Base-by-base conservation (phyloP, 2,113 vertebrate genomes). In the Nycticebus coucang region DNA sequence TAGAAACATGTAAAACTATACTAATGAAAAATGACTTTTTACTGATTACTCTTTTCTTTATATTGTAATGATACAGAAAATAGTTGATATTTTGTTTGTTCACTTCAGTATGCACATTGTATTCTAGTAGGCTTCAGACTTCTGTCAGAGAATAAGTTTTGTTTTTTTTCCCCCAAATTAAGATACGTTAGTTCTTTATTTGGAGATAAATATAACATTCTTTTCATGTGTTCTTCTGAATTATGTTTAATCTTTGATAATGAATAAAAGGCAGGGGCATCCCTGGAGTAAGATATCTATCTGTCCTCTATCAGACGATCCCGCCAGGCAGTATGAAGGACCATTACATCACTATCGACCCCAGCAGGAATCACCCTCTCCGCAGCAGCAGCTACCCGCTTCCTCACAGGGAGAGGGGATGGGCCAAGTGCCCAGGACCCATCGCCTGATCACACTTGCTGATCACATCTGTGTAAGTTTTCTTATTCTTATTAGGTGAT, bases 401-500 rank as follows among this genome's bases (percentile, higher is more conserved):
- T 97, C 99, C 22, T 98, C 99, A 37, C 99, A 99, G 96, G 97
- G 98, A 19, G 99, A 99, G 55, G 98, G 98, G 59, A 98, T 99
- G 97, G 98, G 98, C 9, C 99, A 99, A 0, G 99, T 99, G 80
- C 98, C 99, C 87, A 99, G 99, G 96, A 99, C 99, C 13, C 99
- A 99, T 96, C 98, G 99, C 24, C 98, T 99, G 78, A 99, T 99
- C 98, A 99, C 99, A 41, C 98, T 99, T 78, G 99, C 99, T 5
- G 99, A 99, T 97, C 99, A 99, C 96, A 99, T 99, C 98, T 99
- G 99, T 97, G 99, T 99, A 99, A 98, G 99, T 97, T 81, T 89
- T 88, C 4, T 24, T 87, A 10, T 62, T 53, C 60, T 77, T 81
- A 59, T 53, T 37, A 15, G 11, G 1, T 81, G 45, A 53, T 81